These are phyloP conservation scores for Serilophus lunatus DNA, from an alignment of 2,113 vertebrate species.

Conservation along the genomic window DNA sequence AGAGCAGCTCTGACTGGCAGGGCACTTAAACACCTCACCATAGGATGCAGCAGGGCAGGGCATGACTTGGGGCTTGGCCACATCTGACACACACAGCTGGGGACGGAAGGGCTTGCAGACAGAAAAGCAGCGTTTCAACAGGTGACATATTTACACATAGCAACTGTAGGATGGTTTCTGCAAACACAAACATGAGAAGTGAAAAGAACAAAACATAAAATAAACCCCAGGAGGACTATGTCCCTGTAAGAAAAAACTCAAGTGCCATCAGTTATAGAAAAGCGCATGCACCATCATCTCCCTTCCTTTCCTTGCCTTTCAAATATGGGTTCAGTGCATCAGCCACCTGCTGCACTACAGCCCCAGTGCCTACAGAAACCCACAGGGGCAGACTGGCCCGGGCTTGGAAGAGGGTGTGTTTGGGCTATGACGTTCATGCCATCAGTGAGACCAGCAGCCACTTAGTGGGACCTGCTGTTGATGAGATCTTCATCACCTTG, in stretches of 20 bases:
- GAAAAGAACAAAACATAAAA: not conserved
- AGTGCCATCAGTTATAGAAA: not conserved
- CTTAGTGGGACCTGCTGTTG: not conserved
- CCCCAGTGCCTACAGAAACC: accelerated
- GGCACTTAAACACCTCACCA: not conserved
- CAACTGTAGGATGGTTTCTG: not conserved
- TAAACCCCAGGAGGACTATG: not conserved
- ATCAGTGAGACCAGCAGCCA: not conserved
- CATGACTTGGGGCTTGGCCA: accelerated
- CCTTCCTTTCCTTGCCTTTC: not conserved
- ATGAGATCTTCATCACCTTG: not conserved
- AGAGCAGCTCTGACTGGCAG: not conserved
- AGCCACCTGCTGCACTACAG: too few species aligned
- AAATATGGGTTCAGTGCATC: accelerated
- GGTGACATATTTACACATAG: not conserved
- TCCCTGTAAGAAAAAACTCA: not conserved
- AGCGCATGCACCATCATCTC: accelerated
- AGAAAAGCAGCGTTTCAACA: not conserved
- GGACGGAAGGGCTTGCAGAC: not conserved
- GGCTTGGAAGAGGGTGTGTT: not conserved
- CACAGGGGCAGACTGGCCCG: not conserved
- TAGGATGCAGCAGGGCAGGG: not conserved
- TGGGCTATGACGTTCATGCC: not conserved
- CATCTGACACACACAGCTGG: not conserved
- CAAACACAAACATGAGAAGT: not conserved